Percentiles rank a stretch among this genome's conserved stretches.
Conservation (phyloP, 2,888 invertebrate species). For the Apamea crenata region DNA sequence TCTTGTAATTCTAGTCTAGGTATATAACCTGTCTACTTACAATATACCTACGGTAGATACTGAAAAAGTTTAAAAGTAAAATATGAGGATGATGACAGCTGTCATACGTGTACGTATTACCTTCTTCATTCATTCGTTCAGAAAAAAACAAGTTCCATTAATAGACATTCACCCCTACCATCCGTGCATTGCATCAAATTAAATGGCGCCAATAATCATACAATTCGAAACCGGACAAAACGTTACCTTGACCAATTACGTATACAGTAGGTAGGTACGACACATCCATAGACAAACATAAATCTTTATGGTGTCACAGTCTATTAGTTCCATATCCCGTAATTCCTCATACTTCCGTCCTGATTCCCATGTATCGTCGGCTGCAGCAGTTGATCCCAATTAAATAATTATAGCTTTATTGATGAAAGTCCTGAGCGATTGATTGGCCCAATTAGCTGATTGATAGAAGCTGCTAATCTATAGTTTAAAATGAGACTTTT, state of each 20-base stretch:
- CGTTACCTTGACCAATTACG: conserved; percentile 15
- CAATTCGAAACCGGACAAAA: not conserved
- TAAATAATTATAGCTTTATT: conserved; percentile 78
- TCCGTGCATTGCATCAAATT: conserved; percentile 2
- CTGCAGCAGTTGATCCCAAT: conserved; percentile 73
- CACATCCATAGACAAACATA: conserved; percentile 26
- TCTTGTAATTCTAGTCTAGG: too few species aligned
- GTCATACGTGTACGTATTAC: not conserved
- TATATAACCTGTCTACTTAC: too few species aligned
- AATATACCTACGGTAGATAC: too few species aligned
- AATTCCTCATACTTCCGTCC: conserved; percentile 61
- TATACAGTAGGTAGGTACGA: not conserved
- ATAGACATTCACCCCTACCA: not conserved
- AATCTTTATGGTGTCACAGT: conserved; percentile 37
- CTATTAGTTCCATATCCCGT: conserved; percentile 51
- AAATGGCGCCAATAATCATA: not conserved
- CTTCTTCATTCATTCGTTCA: not conserved
- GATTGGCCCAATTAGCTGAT: conserved; percentile 66
- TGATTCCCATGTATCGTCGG: conserved; percentile 60
- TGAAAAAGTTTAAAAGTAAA: not conserved
- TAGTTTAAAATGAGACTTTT: not conserved
- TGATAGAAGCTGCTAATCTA: conserved; percentile 33
- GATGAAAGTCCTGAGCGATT: conserved; percentile 70
- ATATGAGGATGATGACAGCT: not conserved
- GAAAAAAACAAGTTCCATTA: not conserved